These are phyloP conservation scores for Xenotilapia leptura DNA, from an alignment of 2,113 vertebrate species.

Conservation along the genomic window DNA sequence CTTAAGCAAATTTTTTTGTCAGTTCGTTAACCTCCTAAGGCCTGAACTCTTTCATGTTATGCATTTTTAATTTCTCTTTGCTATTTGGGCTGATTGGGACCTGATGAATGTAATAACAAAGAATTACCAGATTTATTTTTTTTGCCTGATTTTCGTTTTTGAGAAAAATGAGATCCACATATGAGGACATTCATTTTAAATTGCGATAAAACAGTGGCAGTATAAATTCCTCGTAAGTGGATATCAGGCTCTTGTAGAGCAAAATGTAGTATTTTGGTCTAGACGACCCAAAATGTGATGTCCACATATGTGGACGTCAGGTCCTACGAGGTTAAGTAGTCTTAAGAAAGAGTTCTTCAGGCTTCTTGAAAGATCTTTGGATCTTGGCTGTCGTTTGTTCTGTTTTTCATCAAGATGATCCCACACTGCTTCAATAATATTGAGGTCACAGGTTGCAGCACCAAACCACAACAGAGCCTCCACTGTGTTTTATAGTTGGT, in stretches of 20 bases:
- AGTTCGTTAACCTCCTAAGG: background rate
- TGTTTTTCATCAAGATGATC: background rate
- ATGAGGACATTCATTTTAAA: background rate
- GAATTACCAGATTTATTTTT: background rate
- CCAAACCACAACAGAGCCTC: background rate
- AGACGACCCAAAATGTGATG: background rate
- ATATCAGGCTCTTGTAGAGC: background rate
- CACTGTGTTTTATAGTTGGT: background rate
- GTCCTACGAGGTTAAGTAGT: background rate
- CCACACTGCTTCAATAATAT: background rate
- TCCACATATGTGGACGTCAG: background rate
- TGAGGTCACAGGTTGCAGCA: background rate
- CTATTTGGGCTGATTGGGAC: background rate
- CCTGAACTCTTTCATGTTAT: background rate
- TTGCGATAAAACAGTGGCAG: background rate
- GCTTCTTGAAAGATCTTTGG: background rate
- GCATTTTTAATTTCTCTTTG: background rate
- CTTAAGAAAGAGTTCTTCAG: background rate
- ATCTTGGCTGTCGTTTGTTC: background rate
- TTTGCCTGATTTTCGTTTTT: rapidly evolving
- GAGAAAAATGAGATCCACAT: background rate
- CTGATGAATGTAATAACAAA: background rate
- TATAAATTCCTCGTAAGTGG: rapidly evolving
- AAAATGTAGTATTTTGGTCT: background rate
- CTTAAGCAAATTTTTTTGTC: background rate